Conservation (phyloP, 2,797 vertebrate species). For the Delichon dasypus region DNA sequence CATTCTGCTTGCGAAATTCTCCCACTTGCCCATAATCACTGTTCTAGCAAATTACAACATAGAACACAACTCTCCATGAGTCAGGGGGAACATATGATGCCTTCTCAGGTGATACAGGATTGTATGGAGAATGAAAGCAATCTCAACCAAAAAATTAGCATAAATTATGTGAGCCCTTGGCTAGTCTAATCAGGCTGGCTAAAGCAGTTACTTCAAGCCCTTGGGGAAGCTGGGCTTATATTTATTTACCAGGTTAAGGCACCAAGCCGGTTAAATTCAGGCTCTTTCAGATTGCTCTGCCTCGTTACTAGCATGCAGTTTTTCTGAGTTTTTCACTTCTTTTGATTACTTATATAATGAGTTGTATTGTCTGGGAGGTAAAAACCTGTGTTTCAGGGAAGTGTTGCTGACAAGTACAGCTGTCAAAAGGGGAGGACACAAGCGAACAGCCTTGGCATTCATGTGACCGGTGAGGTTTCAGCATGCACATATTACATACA, state of each 20-base stretch:
- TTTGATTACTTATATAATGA: background rate
- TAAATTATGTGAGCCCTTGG: background rate
- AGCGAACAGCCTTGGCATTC: background rate
- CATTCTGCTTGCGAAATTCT: conserved; percentile 72
- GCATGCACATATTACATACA: background rate
- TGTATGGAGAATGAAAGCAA: conserved; percentile 13
- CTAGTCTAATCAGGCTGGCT: background rate
- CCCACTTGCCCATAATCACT: conserved; percentile 64
- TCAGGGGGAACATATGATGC: conserved; percentile 6
- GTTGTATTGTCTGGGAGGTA: background rate
- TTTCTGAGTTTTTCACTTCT: background rate
- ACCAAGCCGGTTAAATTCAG: background rate
- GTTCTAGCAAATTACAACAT: conserved; percentile 50
- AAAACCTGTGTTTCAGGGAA: background rate
- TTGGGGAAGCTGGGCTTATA: background rate
- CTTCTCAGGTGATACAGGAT: background rate
- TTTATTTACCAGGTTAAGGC: background rate
- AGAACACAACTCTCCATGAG: conserved; percentile 39
- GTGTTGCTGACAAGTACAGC: background rate
- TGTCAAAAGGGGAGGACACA: background rate
- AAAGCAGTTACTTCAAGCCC: background rate
- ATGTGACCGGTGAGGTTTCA: background rate
- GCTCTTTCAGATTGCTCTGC: background rate
- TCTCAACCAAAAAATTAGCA: background rate
- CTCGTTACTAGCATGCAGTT: background rate